Percentiles rank a stretch among this genome's conserved stretches.
These are phyloP conservation scores for Aphrocallistes beatrix DNA, from an alignment of 37 sponge, comb jelly and placozoan genomes.

Conservation along the genomic window DNA sequence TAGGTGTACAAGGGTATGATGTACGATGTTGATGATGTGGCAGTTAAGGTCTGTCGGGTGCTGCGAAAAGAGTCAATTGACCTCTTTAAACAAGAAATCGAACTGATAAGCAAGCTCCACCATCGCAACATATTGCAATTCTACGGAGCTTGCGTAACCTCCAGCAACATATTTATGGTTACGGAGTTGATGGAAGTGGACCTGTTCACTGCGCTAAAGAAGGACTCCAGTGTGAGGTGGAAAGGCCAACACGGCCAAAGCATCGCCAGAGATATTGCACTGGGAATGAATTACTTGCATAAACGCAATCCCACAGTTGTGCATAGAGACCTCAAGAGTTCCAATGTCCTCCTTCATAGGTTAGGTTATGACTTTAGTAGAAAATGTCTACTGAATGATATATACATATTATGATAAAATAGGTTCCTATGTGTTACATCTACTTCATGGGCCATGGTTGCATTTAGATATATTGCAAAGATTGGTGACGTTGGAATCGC, in stretches of 20 bases:
- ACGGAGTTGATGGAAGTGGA: constrained; percentile 79
- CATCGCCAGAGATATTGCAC: constrained; percentile 51
- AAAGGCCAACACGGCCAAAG: constrained; percentile 46
- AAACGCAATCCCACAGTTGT: constrained; percentile 63
- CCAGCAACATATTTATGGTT: constrained; percentile 65
- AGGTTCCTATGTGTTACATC: no score
- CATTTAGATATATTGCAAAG: constrained; percentile 55
- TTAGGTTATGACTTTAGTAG: no score
- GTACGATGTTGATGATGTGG: constrained; percentile 72
- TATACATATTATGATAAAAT: no score
- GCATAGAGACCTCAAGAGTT: constrained; percentile 84
- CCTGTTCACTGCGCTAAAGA: constrained; percentile 52
- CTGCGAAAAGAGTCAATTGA: constrained; percentile 13
- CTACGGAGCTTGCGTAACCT: constrained; percentile 82
- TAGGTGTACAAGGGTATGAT: constrained; percentile 62
- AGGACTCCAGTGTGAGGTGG: constrained; percentile 48
- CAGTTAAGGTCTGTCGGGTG: constrained; percentile 62
- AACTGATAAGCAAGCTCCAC: constrained; percentile 64
- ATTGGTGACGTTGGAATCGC: constrained; percentile 86
- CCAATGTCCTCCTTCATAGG: constrained; percentile 58
- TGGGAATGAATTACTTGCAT: constrained; percentile 76
- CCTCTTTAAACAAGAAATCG: constrained; percentile 68
- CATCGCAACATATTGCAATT: constrained; percentile 87
- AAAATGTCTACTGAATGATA: no score
- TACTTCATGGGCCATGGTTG: no score